These are phyloP conservation scores for Rhadinocentrus ornatus DNA, from an alignment of 2,797 vertebrate species.

Conservation along the genomic window DNA sequence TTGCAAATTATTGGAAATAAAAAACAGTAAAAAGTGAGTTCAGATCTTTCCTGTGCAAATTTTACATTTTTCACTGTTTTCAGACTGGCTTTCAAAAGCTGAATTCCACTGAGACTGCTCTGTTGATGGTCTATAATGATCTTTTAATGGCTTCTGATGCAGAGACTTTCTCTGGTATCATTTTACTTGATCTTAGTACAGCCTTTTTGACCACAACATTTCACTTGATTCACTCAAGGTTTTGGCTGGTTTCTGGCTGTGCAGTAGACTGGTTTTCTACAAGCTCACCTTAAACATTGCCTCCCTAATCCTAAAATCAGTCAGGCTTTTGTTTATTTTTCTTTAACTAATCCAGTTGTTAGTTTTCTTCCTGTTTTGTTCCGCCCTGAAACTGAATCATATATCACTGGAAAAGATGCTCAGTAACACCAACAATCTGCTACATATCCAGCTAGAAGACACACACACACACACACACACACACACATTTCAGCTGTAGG, in stretches of 20 bases:
- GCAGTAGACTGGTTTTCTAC: not conserved
- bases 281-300: not conserved
- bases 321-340: no score
- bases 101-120: slow-evolving; percentile 1
- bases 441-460: no score
- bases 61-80: not conserved
- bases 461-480: no score
- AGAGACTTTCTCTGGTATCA: not conserved
- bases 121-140: not conserved
- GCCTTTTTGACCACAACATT: not conserved
- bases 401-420: no score
- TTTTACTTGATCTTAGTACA: not conserved
- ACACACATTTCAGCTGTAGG: no score
- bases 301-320: no score
- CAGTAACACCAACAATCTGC: no score
- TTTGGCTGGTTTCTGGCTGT: not conserved
- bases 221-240: not conserved
- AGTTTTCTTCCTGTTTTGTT: no score
- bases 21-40: not conserved
- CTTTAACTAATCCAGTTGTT: no score
- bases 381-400: no score
- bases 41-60: not conserved
- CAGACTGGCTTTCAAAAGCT: no score
- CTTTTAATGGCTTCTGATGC: slow-evolving; percentile 7
- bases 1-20: not conserved